Percentiles rank a stretch among this genome's conserved stretches.
These are phyloP conservation scores for Entomyzon cyanotis DNA, from an alignment of 2,113 vertebrate genomes.

Conservation along the genomic window DNA sequence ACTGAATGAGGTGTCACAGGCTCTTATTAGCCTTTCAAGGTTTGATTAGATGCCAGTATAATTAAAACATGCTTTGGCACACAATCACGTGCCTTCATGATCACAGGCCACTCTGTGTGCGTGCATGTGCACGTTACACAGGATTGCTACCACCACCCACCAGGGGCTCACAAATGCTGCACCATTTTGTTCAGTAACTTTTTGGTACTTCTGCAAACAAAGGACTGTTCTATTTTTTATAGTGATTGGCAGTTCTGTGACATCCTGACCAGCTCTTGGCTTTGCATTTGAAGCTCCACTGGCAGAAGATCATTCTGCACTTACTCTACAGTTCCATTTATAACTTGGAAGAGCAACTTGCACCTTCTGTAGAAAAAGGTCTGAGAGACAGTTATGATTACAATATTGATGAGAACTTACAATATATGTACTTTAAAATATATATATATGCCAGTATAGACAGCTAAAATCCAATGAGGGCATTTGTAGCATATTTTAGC, in stretches of 20 bases:
- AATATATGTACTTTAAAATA: background rate
- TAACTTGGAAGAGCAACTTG: background rate
- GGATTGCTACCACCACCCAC: background rate
- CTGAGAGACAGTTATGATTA: background rate
- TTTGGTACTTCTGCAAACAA: background rate
- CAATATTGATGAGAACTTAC: background rate
- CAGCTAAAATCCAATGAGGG: background rate
- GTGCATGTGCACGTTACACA: background rate
- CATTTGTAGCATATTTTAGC: background rate
- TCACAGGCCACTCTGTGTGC: background rate
- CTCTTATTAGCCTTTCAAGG: background rate
- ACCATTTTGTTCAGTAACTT: background rate
- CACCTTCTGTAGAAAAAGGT: background rate
- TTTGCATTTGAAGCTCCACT: background rate
- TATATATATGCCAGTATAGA: background rate
- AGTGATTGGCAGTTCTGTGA: background rate
- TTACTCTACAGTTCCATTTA: background rate
- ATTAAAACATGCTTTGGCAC: constrained; percentile 29
- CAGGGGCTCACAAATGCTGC: background rate
- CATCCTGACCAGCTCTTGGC: background rate
- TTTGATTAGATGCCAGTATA: background rate
- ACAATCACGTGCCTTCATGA: background rate
- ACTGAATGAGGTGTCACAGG: background rate
- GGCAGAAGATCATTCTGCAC: background rate
- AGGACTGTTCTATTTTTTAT: background rate